Percentiles rank a stretch among this genome's conserved stretches.
These are phyloP conservation scores for Channallabes apus DNA, from an alignment of 2,797 vertebrate genomes.

Conservation along the genomic window DNA sequence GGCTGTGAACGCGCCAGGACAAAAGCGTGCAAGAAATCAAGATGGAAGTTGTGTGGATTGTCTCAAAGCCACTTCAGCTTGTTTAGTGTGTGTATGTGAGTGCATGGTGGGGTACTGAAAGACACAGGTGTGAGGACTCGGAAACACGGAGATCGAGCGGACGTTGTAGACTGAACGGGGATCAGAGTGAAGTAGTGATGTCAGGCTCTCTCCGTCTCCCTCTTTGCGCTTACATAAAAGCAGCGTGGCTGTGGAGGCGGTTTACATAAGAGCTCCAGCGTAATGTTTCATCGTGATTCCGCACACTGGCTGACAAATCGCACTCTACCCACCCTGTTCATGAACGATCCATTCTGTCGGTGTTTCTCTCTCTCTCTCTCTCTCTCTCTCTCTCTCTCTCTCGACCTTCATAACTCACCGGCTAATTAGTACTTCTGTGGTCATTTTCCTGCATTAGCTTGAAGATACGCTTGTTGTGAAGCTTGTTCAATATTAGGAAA, in stretches of 20 bases:
- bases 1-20: slow-evolving; percentile 43
- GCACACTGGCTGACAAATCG: slow-evolving; percentile 46
- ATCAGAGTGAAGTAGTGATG: slow-evolving; percentile 34
- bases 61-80: slow-evolving; percentile 32
- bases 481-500: slow-evolving; percentile 18
- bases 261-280: slow-evolving; percentile 56
- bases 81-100: slow-evolving; percentile 18
- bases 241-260: slow-evolving; percentile 46
- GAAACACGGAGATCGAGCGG: slow-evolving; percentile 13
- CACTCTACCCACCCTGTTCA: slow-evolving; percentile 36
- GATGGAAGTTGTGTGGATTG: slow-evolving; percentile 36
- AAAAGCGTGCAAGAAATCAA: slow-evolving; percentile 37
- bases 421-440: slow-evolving; percentile 32
- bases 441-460: slow-evolving; percentile 47
- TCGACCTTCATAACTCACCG: slow-evolving; percentile 10
- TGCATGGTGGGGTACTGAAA: slow-evolving; percentile 7
- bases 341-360: slow-evolving; percentile 12
- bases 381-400: too few relatives aligned
- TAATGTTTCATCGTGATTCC: slow-evolving; percentile 49
- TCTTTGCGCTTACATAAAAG: slow-evolving; percentile 49
- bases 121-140: slow-evolving; percentile 33
- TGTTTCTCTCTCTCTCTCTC: slow-evolving; percentile 19
- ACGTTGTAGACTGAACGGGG: slow-evolving; percentile 22
- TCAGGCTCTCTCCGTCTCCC: slow-evolving; percentile 26
- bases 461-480: slow-evolving; percentile 22